Evolutionary conservation across 2,797 vertebrate species (phyloP).

Genomic region (Heliangelus exortis): DNA sequence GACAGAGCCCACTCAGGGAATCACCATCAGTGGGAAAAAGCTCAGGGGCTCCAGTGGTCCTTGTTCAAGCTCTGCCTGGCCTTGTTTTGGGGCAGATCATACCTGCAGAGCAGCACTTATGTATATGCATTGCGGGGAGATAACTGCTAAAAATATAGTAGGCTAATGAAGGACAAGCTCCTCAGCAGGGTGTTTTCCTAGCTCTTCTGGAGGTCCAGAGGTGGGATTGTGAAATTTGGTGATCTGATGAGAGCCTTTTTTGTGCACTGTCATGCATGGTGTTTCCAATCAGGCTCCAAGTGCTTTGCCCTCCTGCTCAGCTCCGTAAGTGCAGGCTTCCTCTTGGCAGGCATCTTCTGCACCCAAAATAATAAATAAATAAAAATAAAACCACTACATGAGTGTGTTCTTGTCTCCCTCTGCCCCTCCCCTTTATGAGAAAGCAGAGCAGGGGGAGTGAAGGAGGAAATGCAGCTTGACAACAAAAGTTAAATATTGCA

Average conservation of each 20-base stretch:
- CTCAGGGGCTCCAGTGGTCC: not conserved
- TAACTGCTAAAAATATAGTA: not conserved
- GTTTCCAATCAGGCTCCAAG: slow-evolving; percentile 50
- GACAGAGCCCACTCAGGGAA: not conserved
- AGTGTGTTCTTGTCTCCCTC: not conserved
- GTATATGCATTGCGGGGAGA: not conserved
- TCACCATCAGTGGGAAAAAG: not conserved
- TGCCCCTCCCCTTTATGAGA: not conserved
- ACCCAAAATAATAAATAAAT: slow-evolving; percentile 15
- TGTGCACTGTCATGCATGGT: slow-evolving; percentile 43
- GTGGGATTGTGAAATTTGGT: not conserved
- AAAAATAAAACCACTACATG: not conserved
- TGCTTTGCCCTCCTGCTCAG: slow-evolving; percentile 21
- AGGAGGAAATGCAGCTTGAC: not conserved
- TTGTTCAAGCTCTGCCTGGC: not conserved
- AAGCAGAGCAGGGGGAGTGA: not conserved
- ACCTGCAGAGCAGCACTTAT: not conserved
- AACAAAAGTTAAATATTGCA: slow-evolving; percentile 1
- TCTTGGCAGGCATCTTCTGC: slow-evolving; percentile 48
- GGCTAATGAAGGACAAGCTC: not conserved
- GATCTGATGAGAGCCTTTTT: not conserved
- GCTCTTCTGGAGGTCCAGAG: not conserved
- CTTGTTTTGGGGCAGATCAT: not conserved
- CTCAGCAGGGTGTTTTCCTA: rapidly evolving
- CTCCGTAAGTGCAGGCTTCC: slow-evolving; percentile 28